Base-by-base conservation (phyloP, 2,888 invertebrate genomes). In the Xanthorhoe spadicearia region DNA sequence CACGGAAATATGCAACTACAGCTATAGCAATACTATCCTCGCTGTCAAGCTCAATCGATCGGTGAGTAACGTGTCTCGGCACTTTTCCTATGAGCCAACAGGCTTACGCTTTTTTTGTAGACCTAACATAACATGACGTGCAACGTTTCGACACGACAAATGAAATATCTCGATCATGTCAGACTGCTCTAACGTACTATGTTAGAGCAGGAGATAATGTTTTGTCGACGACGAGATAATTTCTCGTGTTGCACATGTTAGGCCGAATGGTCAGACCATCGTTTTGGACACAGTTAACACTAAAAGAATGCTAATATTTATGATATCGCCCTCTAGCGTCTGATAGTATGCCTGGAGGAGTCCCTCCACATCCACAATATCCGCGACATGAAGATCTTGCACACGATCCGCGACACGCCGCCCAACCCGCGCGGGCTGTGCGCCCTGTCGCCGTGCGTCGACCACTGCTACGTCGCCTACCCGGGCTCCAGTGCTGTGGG, bases 361-460 rank as follows among this genome's bases (percentile, higher is more conserved):
- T 98, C 98, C 78, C 94, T 99, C 76, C 99, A 99, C 91, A 98
- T 99, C 86, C 99, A 99, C 94, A 99, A 99, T 93, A 99, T 99
- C 82, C 96, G 97, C 78, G 98, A 99, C 89, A 99, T 99, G 99
- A 98, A 98, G 93, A 97, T 99, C 74, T 94, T 99, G 83, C 99
- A 99, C 93, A 99, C 98, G 68, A 99, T 99, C 86, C 95, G 98
- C 79, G 99, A 99, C 90, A 99, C 99, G 70, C 99, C 99, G 71
- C 97, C 97, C 69, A 99, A 99, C 94, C 96, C 97, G 64, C 94
- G 95, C 80, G 99, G 99, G 18, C 94, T 99, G 73, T 98, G 98
- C 93, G 98, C 98, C 66, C 95, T 99, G 60, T 97, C 98, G 68
- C 96, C 96, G 61, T 96, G 96, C 90, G 97, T 96, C 75, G 98